Evolutionary conservation across 1,140 invertebrate species (phyloP).

Genomic region (Calliopsis andreniformis): DNA sequence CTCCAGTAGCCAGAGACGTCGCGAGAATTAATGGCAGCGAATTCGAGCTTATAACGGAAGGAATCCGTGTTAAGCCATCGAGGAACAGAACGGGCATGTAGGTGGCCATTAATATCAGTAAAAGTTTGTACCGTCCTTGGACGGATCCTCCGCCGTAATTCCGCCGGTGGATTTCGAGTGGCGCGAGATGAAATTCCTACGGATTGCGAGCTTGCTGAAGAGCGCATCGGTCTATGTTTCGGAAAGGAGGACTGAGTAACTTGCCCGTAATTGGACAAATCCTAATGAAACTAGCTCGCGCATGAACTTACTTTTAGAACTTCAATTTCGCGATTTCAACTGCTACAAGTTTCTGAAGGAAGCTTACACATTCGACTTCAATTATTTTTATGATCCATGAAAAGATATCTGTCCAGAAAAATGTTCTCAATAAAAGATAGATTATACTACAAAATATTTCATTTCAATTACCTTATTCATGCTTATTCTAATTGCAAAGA

Average conservation of each 20-base stretch:
- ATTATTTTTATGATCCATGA: too few relatives aligned
- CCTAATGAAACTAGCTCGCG: neutral
- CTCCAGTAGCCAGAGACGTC: slow-evolving; percentile 40
- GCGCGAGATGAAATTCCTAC: slow-evolving; percentile 50
- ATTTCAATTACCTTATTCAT: too few relatives aligned
- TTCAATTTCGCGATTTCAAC: too few relatives aligned
- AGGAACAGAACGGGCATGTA: slow-evolving; percentile 55
- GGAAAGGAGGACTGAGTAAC: neutral
- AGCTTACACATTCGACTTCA: too few relatives aligned
- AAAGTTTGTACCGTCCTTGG: slow-evolving; percentile 59
- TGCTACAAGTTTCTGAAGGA: too few relatives aligned
- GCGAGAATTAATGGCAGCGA: slow-evolving; percentile 57
- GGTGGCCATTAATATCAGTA: slow-evolving; percentile 61
- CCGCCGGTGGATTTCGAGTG: slow-evolving; percentile 8
- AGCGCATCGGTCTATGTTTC: neutral
- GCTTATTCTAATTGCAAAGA: too few relatives aligned
- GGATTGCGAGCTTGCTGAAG: slow-evolving; percentile 2
- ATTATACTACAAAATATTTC: too few relatives aligned
- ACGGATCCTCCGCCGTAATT: slow-evolving; percentile 50
- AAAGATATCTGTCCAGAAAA: too few relatives aligned
- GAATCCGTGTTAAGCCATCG: slow-evolving; percentile 61
- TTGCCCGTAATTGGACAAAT: slow-evolving; percentile 32
- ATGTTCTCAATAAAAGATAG: too few relatives aligned
- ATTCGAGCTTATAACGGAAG: slow-evolving; percentile 66
- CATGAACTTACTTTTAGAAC: neutral